Evolutionary conservation across 2,888 invertebrate species (phyloP).

Genomic region (Drosophila atripex): DNA sequence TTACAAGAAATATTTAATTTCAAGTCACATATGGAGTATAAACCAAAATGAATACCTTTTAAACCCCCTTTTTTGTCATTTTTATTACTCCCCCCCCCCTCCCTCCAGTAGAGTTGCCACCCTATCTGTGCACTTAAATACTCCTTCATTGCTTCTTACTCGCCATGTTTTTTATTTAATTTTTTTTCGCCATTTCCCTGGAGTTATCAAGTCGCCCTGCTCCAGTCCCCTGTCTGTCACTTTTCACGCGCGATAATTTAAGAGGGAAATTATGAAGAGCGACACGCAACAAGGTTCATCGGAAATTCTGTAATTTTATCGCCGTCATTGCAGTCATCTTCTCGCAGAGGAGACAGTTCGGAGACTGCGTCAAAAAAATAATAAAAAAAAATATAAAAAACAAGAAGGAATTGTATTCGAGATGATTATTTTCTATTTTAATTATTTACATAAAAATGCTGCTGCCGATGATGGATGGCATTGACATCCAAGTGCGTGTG

Average conservation of each 20-base stretch:
- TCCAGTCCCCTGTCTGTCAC: neutral
- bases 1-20: too few relatives aligned
- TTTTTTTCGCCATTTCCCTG: constrained; percentile 6
- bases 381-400: neutral
- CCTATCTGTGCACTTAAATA: neutral
- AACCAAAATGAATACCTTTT: too few relatives aligned
- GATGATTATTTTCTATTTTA: constrained; percentile 66
- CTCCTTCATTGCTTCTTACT: neutral
- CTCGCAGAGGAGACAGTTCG: neutral
- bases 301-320: constrained; percentile 36
- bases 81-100: too few relatives aligned
- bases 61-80: too few relatives aligned
- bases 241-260: constrained; percentile 35
- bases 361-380: constrained; percentile 32
- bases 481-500: constrained; percentile 29
- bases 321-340: constrained; percentile 36
- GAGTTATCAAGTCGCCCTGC: neutral
- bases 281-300: constrained; percentile 41
- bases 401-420: constrained; percentile 33
- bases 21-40: too few relatives aligned
- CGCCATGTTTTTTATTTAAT: neutral
- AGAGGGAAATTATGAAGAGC: constrained; percentile 37
- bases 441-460: constrained; percentile 62
- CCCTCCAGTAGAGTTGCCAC: too few relatives aligned
- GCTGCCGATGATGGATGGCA: constrained; percentile 69